phyloP scores from a whole-genome alignment of 1,140 invertebrate genomes.

The Venturia canescens region DNA sequence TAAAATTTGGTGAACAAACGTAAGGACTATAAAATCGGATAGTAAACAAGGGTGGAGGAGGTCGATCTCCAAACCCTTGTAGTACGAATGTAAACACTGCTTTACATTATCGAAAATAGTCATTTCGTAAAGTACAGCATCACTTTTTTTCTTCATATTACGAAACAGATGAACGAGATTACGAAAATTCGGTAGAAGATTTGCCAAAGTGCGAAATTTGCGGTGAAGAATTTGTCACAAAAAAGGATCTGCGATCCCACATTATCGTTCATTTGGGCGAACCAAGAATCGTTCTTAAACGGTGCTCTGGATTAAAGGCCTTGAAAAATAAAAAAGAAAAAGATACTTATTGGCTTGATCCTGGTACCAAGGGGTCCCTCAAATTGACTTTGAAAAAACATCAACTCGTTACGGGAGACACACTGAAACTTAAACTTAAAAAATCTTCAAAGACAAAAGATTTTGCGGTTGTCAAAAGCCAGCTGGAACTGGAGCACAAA shows the following conservation, averaged over 20 bases:
- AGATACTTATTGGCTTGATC: slow-evolving; percentile 68
- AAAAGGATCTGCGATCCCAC: slow-evolving; percentile 69
- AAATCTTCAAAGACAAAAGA: slow-evolving; percentile 70
- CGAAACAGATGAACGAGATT: slow-evolving; percentile 60
- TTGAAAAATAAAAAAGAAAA: slow-evolving; percentile 61
- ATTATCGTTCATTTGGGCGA: slow-evolving; percentile 68
- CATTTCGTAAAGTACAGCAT: background rate
- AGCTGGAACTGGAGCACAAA: slow-evolving; percentile 58
- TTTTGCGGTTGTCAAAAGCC: slow-evolving; percentile 71
- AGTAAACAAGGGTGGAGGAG: too few relatives aligned
- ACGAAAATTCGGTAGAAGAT: slow-evolving; percentile 56
- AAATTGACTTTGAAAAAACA: slow-evolving; percentile 73
- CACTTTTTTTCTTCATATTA: slow-evolving; percentile 56
- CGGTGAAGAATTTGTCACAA: slow-evolving; percentile 65
- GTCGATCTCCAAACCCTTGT: too few relatives aligned
- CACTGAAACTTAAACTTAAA: slow-evolving; percentile 70
- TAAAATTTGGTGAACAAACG: too few relatives aligned
- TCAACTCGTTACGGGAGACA: slow-evolving; percentile 55
- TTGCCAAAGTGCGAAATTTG: slow-evolving; percentile 71
- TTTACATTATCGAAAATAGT: too few relatives aligned
- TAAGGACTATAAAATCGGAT: too few relatives aligned
- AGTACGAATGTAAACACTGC: too few relatives aligned
- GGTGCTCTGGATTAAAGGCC: slow-evolving; percentile 64
- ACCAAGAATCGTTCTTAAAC: slow-evolving; percentile 69
- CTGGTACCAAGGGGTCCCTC: slow-evolving; percentile 66